A percentile compares a stretch with the other conserved stretches of the same genome.
These are phyloP conservation scores for Dusona sp. DNA, from an alignment of 2,888 invertebrate species.

Conservation along the genomic window DNA sequence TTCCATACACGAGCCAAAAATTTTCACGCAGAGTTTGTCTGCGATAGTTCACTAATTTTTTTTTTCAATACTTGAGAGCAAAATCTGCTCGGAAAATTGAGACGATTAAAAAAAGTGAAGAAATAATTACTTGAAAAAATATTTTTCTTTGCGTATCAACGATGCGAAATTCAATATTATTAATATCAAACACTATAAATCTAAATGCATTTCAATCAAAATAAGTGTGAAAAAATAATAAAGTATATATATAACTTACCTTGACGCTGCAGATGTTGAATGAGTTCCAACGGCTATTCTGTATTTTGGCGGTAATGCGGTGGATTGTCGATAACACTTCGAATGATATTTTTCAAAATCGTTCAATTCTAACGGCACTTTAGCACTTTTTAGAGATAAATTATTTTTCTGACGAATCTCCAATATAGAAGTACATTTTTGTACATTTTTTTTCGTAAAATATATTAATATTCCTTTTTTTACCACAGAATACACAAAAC, in stretches of 20 bases:
- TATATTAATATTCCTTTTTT: conserved; percentile 26
- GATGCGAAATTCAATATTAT: no score
- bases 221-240: conserved; percentile 39
- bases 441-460: conserved; percentile 16
- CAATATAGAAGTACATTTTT: conserved; percentile 53
- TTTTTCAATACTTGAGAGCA: neutral
- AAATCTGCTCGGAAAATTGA: conserved; percentile 4
- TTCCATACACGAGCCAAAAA: neutral
- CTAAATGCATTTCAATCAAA: conserved; percentile 17
- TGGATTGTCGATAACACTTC: conserved; percentile 56
- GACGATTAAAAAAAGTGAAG: conserved; percentile 1
- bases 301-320: conserved; percentile 56
- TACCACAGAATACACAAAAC: conserved; percentile 18
- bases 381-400: conserved; percentile 42
- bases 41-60: neutral
- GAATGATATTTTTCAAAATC: conserved; percentile 50
- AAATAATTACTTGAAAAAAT: neutral
- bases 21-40: conserved; percentile 5
- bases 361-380: conserved; percentile 55
- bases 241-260: conserved; percentile 51
- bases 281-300: conserved; percentile 39
- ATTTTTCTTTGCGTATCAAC: conserved; percentile 1
- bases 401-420: conserved; percentile 57
- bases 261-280: conserved; percentile 48
- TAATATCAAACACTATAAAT: conserved; percentile 31